phyloP scores from a whole-genome alignment of 1,140 invertebrate species.

The Drosophila mauritiana region DNA sequence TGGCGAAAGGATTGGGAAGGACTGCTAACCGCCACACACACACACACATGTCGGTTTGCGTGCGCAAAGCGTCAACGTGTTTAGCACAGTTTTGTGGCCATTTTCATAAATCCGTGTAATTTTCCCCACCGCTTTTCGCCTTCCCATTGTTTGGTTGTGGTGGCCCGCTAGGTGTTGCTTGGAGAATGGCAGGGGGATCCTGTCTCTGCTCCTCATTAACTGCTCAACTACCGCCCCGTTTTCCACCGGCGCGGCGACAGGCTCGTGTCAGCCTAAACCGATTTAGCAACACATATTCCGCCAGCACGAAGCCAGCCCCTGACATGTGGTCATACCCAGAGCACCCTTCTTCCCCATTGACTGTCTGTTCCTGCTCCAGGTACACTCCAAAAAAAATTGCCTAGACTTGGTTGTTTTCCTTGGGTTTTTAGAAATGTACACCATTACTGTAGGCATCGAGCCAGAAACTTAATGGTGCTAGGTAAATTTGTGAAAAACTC shows the following conservation, averaged over 20 bases:
- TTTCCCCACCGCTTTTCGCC: constrained; percentile 17
- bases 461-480: too few species aligned
- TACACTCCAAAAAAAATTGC: background rate
- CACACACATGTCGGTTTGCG: constrained; percentile 60
- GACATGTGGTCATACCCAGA: constrained; percentile 43
- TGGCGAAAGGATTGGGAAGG: background rate
- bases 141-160: constrained; percentile 33
- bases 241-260: constrained; percentile 6
- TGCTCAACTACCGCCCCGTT: constrained; percentile 25
- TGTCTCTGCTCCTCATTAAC: constrained; percentile 39
- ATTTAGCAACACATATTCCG: constrained; percentile 41
- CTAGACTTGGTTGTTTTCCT: too few species aligned
- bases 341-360: background rate
- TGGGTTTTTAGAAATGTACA: too few species aligned
- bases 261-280: constrained; percentile 31
- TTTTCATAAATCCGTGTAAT: constrained; percentile 71
- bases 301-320: constrained; percentile 20
- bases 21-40: constrained; percentile 12
- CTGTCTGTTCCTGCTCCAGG: constrained; percentile 10
- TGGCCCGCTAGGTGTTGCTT: constrained; percentile 12
- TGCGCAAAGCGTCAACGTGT: constrained; percentile 69
- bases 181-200: constrained; percentile 3
- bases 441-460: too few species aligned
- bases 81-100: constrained; percentile 71
- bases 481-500: too few species aligned